Percentiles rank a stretch among this genome's conserved stretches.
phyloP scores from a whole-genome alignment of 2,888 invertebrate genomes.

The Oscheius myriophilus region DNA sequence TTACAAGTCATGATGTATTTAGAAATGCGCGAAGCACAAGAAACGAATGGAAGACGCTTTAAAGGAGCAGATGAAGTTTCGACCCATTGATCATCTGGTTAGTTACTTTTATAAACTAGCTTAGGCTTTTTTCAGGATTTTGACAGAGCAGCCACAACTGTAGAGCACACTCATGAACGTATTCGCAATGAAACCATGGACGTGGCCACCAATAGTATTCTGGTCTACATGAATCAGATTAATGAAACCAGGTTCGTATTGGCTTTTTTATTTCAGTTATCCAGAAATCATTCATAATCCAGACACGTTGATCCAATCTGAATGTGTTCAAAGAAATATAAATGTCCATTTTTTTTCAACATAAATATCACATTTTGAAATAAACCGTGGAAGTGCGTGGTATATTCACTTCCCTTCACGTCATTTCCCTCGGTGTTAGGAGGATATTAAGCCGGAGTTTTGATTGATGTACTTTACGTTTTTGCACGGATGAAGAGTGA shows the following conservation, averaged over 20 bases:
- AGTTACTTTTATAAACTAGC: conserved; percentile 7
- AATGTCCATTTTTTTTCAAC: no score
- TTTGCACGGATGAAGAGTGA: neutral
- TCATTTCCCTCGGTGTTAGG: no score
- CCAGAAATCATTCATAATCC: no score
- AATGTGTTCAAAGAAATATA: no score
- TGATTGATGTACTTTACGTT: neutral
- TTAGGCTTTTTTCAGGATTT: conserved; percentile 35
- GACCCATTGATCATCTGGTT: conserved; percentile 47
- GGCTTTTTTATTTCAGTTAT: neutral
- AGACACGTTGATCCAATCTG: no score
- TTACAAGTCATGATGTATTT: conserved; percentile 11
- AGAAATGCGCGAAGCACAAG: conserved; percentile 35
- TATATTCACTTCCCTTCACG: neutral
- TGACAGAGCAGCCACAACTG: conserved; percentile 26
- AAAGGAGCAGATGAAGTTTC: conserved; percentile 32
- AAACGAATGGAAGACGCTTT: conserved; percentile 30
- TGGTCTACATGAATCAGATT: conserved; percentile 40
- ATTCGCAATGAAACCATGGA: conserved; percentile 28
- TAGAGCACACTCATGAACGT: conserved; percentile 27
- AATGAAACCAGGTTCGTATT: conserved; percentile 32
- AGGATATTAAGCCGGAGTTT: no score
- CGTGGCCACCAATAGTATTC: conserved; percentile 29
- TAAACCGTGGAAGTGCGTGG: neutral
- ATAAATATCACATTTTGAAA: no score